Conservation (phyloP, 30 jellyfish, hydroid and myxozoan species). For the Aurelia sp. region DNA sequence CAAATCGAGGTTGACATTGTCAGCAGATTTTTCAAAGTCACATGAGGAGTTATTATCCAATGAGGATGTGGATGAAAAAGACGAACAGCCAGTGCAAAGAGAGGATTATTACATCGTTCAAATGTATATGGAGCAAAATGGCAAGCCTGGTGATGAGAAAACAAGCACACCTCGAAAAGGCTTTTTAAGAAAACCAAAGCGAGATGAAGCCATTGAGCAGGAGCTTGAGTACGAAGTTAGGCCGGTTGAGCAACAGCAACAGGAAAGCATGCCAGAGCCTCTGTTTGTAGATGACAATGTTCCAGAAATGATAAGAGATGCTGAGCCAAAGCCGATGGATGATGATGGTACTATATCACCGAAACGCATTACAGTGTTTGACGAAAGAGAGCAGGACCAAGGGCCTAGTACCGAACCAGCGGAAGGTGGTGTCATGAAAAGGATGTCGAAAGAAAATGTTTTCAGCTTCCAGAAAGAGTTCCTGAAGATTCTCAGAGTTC, state of each 20-base stretch:
- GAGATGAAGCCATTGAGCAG: too few species aligned
- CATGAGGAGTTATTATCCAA: constrained; percentile 1
- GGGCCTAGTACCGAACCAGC: too few species aligned
- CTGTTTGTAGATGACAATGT: neutral
- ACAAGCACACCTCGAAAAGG: constrained; percentile 40
- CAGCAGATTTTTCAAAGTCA: constrained; percentile 53
- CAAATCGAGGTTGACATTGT: constrained; percentile 41
- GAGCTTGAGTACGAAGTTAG: too few species aligned
- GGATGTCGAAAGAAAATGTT: constrained; percentile 1
- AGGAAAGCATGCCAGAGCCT: neutral
- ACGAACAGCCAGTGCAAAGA: neutral
- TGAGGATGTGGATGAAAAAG: constrained; percentile 17
- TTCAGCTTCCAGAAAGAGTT: constrained; percentile 8
- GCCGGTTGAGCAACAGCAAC: neutral
- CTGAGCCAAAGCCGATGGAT: too few species aligned
- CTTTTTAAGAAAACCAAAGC: too few species aligned
- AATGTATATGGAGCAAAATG: constrained; percentile 8
- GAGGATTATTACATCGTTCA: constrained; percentile 30
- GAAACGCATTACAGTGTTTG: too few species aligned
- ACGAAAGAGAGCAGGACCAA: too few species aligned
- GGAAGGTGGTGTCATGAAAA: neutral
- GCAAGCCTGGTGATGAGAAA: neutral
- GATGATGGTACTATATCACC: too few species aligned
- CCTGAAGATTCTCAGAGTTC: constrained; percentile 14
- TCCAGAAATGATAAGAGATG: too few species aligned